Evolutionary conservation across 1,140 invertebrate genomes (phyloP).

Genomic region (Tribolium castaneum): DNA sequence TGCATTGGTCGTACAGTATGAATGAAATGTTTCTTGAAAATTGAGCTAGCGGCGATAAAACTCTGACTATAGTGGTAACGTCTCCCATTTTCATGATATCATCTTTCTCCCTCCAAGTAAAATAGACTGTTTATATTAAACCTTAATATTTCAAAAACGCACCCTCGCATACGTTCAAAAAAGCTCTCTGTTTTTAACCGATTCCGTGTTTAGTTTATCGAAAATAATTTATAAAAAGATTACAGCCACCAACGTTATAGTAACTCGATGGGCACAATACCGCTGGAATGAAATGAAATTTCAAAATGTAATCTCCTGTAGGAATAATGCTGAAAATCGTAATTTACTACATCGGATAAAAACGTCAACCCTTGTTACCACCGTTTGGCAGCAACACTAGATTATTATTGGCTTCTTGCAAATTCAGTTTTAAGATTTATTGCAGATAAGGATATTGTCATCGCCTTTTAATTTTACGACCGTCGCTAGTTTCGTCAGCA

Average conservation of each 20-base stretch:
- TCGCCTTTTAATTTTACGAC: not conserved
- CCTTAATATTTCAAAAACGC: not conserved
- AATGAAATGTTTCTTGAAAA: not conserved
- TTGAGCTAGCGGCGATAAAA: not conserved
- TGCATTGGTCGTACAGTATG: not conserved
- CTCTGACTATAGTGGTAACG: not conserved
- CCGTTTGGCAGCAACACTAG: not conserved
- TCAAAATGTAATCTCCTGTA: not conserved
- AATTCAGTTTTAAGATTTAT: not conserved
- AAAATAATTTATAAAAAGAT: not conserved
- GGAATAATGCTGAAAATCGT: not conserved
- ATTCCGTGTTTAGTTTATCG: not conserved
- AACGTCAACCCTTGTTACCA: not conserved
- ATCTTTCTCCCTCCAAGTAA: not conserved
- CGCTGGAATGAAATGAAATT: not conserved
- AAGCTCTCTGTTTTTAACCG: too few species aligned
- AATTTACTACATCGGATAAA: not conserved
- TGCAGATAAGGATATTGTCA: not conserved
- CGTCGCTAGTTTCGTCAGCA: not conserved
- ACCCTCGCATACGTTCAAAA: not conserved
- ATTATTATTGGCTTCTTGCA: not conserved
- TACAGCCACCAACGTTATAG: too few species aligned
- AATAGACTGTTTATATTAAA: not conserved
- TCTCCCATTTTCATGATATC: conserved; percentile 15
- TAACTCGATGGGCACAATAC: not conserved